These are phyloP conservation scores for Patagioenas fasciata DNA, from an alignment of 2,113 vertebrate genomes.

Conservation along the genomic window DNA sequence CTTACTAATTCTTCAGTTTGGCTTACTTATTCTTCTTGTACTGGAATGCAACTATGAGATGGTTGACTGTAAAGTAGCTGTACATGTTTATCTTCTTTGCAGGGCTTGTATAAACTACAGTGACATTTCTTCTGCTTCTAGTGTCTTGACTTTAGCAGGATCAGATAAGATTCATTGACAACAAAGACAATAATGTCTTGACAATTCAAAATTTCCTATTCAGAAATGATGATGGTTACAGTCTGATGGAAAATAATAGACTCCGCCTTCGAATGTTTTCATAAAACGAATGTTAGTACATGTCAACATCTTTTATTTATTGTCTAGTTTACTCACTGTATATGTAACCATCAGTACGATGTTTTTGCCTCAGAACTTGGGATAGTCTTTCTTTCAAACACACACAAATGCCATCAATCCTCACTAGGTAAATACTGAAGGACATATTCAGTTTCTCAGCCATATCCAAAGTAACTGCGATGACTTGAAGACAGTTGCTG, in stretches of 20 bases:
- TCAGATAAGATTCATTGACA: not conserved
- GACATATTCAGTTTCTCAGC: not conserved
- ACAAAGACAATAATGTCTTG: not conserved
- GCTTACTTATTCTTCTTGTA: not conserved
- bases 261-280: not conserved
- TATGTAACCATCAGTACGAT: not conserved
- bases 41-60: not conserved
- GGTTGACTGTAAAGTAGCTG: not conserved
- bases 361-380: not conserved
- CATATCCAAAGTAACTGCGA: not conserved
- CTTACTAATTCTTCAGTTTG: not conserved
- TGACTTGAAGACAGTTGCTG: not conserved
- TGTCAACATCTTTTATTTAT: not conserved
- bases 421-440: not conserved
- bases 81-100: not conserved
- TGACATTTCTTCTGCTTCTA: not conserved
- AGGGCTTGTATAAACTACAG: not conserved
- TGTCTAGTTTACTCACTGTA: not conserved
- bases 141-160: not conserved
- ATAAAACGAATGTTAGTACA: not conserved
- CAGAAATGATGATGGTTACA: not conserved
- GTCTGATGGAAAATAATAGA: not conserved
- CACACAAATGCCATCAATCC: rapidly evolving
- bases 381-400: not conserved
- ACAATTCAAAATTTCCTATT: not conserved